phyloP scores from a whole-genome alignment of 2,113 vertebrate genomes.

The Larimichthys polyactis region DNA sequence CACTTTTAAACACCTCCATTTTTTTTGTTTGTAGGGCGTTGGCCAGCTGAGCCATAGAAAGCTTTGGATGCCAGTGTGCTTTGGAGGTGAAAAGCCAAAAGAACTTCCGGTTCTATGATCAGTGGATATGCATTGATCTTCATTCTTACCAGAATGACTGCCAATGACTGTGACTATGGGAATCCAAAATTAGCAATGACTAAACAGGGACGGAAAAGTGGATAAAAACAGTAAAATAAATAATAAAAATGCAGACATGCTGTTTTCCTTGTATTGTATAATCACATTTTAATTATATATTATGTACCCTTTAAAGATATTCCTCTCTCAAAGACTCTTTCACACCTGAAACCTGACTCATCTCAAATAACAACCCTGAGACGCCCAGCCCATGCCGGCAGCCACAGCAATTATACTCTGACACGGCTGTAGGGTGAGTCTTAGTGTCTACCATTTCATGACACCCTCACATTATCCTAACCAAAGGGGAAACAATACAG shows the following conservation, averaged over 20 bases:
- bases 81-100: neutral
- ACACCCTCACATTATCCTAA: slow-evolving; percentile 68
- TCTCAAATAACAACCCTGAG: slow-evolving; percentile 64
- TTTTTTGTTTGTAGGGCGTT: neutral
- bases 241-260: neutral
- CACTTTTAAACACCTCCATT: neutral
- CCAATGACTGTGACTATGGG: neutral
- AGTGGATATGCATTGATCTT: neutral
- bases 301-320: slow-evolving; percentile 21
- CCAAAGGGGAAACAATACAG: slow-evolving; percentile 57
- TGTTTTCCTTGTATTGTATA: neutral
- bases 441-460: slow-evolving; percentile 50
- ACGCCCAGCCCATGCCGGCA: slow-evolving; percentile 56
- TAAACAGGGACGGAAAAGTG: neutral
- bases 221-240: neutral
- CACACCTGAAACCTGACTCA: slow-evolving; percentile 73
- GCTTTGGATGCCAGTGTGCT: neutral
- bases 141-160: neutral
- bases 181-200: neutral
- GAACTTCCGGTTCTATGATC: slow-evolving; percentile 7
- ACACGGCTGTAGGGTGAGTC: slow-evolving; percentile 65
- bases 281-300: slow-evolving; percentile 16
- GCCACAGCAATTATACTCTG: slow-evolving; percentile 67
- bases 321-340: slow-evolving; percentile 40
- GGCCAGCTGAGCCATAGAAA: neutral